Base-by-base conservation (phyloP, 1,140 invertebrate species). In the Mya arenaria region DNA sequence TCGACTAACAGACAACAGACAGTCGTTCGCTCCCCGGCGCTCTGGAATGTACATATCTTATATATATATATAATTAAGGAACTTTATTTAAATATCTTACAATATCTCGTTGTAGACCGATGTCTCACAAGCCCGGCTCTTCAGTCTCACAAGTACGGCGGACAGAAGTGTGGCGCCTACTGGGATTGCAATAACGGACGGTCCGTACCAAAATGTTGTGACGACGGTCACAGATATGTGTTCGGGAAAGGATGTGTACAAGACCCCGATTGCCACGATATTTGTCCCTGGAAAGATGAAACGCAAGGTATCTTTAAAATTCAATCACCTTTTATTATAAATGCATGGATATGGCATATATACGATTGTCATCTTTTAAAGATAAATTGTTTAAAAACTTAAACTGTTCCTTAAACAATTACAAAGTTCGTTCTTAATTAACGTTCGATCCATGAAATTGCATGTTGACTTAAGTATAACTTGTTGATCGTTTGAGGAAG, bases 201-300 rank as follows among this genome's bases (percentile, higher is more conserved):
- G 4, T 86, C 87, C 4, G 34, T 60, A 8, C 84, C 86, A 23
- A 48, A 63, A 32, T 89, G 87, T 75, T 89, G 87, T 37, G 75
- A 77, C 28, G 34, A 36, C 10, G 85, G 85, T n/a, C 82, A 58
- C 28, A 44, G 68, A 17, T 89, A 80, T 58, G 55, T 77, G 19
- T 13, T 25, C 13, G 25, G 32, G 25, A 56, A 66, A 19, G 87
- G 86, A 3, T 89, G 87, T 69, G 30, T 72, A 8, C n/a, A 34
- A 23, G 63, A 73, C 55, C 37, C 37, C 15, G 48, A 19, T 17
- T 82, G 79, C 17, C 28, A 28, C 0, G 79, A 79, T 13, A 19
- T 30, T 0, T 89, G 87, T 65, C 84, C 86, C 10, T 68, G 81
- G 41, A 52, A 80, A 25, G 63, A 80, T 37, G n/a, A n/a, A n/a